These are phyloP conservation scores for Carcina quercana DNA, from an alignment of 2,888 invertebrate genomes.

Conservation along the genomic window DNA sequence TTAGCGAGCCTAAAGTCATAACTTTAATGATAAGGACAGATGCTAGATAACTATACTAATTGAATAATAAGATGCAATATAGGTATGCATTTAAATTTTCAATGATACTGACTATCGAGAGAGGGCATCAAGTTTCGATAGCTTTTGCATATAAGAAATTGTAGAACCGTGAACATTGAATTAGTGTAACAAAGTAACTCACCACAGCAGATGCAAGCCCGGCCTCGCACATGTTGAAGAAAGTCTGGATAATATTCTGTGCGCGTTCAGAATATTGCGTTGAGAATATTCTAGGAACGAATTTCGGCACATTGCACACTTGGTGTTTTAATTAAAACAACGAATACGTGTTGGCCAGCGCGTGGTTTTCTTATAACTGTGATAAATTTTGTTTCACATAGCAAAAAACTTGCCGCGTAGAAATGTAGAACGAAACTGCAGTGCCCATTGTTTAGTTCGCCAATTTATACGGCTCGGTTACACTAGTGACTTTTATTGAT, in stretches of 20 bases:
- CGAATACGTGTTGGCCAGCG: constrained; percentile 65
- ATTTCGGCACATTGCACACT: constrained; percentile 54
- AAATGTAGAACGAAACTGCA: constrained; percentile 70
- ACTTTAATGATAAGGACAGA: too few species aligned
- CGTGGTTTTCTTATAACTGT: constrained; percentile 69
- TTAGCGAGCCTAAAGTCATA: too few species aligned
- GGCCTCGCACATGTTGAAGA: constrained; percentile 43
- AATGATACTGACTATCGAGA: too few species aligned
- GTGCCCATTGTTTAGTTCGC: constrained; percentile 70
- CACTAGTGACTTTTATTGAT: constrained; percentile 71
- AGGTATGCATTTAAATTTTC: too few species aligned
- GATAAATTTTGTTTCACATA: constrained; percentile 61
- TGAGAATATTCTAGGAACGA: constrained; percentile 39
- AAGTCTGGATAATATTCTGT: constrained; percentile 46
- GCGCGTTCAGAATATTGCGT: too few species aligned
- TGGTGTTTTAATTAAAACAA: constrained; percentile 55
- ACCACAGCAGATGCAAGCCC: too few species aligned
- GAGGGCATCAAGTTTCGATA: too few species aligned
- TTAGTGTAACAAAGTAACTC: too few species aligned
- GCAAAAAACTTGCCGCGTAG: constrained; percentile 59
- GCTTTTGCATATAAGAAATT: too few species aligned
- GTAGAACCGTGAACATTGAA: too few species aligned
- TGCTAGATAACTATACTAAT: too few species aligned
- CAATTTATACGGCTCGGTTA: constrained; percentile 75
- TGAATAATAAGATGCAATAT: too few species aligned